Evolutionary conservation across 2,113 vertebrate genomes (phyloP).

Genomic region (Pampusana beccarii): DNA sequence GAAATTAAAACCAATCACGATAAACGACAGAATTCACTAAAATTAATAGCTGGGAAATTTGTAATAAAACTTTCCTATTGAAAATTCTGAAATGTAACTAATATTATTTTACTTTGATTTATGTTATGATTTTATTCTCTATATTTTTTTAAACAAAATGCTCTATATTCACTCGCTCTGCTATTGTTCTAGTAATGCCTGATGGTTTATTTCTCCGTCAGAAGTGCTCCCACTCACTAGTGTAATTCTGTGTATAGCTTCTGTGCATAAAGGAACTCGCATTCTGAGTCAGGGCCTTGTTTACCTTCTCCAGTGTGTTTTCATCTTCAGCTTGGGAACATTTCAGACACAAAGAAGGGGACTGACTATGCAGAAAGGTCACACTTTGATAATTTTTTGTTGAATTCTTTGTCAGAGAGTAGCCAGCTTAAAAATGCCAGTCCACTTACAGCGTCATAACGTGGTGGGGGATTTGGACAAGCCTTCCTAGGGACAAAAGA

Average conservation of each 20-base stretch:
- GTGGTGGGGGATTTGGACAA: fast-evolving
- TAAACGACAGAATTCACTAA: neutral
- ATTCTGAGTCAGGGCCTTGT: neutral
- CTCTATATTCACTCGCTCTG: neutral
- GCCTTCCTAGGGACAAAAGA: neutral
- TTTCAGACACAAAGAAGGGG: neutral
- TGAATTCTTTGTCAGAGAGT: neutral
- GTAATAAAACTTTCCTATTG: neutral
- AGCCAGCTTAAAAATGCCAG: neutral
- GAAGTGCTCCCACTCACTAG: neutral
- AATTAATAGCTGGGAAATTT: neutral
- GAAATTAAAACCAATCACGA: neutral
- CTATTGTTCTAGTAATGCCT: neutral
- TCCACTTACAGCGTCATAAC: neutral
- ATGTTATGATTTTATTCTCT: neutral
- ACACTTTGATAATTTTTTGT: neutral
- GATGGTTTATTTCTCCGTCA: neutral
- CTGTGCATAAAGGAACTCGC: neutral
- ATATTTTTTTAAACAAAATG: neutral
- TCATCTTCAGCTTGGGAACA: neutral
- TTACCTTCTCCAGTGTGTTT: neutral
- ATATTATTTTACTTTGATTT: neutral
- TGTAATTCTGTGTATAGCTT: neutral
- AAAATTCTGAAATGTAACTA: neutral
- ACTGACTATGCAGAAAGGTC: neutral